Evolutionary conservation across 2,797 vertebrate genomes (phyloP).

Genomic region (Gastrophryne carolinensis): DNA sequence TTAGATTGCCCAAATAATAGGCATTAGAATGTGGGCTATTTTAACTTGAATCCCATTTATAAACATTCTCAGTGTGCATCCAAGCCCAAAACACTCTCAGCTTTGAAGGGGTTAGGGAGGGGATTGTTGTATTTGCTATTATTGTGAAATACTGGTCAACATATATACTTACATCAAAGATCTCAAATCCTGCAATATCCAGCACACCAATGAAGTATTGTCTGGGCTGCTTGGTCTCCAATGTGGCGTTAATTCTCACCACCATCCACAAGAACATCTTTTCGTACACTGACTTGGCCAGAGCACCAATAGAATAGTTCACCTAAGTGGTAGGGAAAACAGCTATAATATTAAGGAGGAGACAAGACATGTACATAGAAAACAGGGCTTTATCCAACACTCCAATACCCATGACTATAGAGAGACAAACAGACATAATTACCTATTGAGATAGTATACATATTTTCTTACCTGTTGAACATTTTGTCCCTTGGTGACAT

Average conservation of each 20-base stretch:
- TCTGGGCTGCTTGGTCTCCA: constrained; percentile 81
- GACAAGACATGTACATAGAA: neutral
- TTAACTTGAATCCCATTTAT: no score
- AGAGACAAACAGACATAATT: neutral
- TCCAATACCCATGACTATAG: neutral
- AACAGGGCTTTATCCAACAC: neutral
- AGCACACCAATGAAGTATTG: constrained; percentile 85
- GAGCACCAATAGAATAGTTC: constrained; percentile 76
- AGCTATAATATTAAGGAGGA: neutral
- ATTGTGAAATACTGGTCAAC: neutral
- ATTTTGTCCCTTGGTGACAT: constrained; percentile 83
- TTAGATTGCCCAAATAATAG: no score
- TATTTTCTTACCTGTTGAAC: constrained; percentile 71
- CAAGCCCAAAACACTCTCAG: no score
- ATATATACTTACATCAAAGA: constrained; percentile 73
- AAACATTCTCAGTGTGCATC: no score
- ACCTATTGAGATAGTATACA: neutral
- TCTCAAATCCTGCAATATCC: constrained; percentile 86
- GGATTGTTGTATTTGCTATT: no score
- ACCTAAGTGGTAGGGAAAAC: constrained; percentile 56
- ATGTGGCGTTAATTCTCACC: constrained; percentile 78
- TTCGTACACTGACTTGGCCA: constrained; percentile 82
- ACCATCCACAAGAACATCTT: constrained; percentile 91
- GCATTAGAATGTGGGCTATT: no score
- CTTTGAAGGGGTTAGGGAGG: no score